phyloP scores from a whole-genome alignment of 64 coral and sea anemone genomes.

The Hydrozoanthus tunicans region DNA sequence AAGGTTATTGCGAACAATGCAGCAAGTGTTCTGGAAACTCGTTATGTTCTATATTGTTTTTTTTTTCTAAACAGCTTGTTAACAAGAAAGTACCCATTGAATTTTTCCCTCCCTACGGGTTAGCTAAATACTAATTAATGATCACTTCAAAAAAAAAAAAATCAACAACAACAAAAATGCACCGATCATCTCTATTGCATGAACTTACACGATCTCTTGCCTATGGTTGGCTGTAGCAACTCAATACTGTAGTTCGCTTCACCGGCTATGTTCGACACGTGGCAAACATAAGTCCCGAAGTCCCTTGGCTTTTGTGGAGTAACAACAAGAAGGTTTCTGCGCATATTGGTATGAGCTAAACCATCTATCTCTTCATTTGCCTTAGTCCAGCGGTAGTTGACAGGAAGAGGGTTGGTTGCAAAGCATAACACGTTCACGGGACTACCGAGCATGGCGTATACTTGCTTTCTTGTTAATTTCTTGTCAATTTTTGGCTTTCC shows the following conservation, averaged over 20 bases:
- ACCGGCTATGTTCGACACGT: conserved; percentile 33
- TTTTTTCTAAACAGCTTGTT: too few species aligned
- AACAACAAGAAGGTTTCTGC: conserved; percentile 34
- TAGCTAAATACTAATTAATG: neutral
- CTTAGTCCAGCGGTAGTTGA: conserved; percentile 47
- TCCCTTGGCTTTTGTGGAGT: conserved; percentile 3
- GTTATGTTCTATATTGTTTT: too few species aligned
- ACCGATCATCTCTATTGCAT: neutral
- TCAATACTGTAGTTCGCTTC: conserved; percentile 6
- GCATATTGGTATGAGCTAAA: neutral
- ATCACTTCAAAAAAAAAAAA: neutral
- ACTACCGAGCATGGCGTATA: neutral
- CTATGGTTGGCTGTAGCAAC: neutral
- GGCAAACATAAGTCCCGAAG: conserved; percentile 52
- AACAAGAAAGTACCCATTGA: too few species aligned
- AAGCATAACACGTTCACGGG: conserved; percentile 33
- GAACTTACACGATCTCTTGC: neutral
- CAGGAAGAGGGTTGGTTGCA: conserved; percentile 22
- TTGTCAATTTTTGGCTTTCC: conserved; percentile 2
- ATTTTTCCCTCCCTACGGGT: too few species aligned
- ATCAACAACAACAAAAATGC: neutral
- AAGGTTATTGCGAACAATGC: too few species aligned
- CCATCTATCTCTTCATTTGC: neutral
- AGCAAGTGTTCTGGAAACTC: too few species aligned
- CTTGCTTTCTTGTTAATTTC: neutral